Evolutionary conservation across 2,888 invertebrate genomes (phyloP), one percentile per base, ranked within the genome.

Genomic region (Meganola albula): DNA sequence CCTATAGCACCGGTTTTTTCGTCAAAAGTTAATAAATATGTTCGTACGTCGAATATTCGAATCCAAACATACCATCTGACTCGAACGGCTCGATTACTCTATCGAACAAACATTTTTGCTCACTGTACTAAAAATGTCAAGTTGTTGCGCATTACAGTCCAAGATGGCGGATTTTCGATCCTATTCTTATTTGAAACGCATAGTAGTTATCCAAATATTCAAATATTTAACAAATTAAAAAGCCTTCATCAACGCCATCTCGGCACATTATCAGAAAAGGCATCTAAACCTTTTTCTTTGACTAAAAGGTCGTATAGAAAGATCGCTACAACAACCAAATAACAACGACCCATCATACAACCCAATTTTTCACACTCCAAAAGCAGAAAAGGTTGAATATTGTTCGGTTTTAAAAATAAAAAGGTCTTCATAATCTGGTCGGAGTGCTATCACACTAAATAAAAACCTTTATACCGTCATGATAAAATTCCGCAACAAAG

Each of bases 401-500:
- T 8, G 27, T 8, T 3, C 28, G 11, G 10, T 25, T 10, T 24
- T 11, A 10, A 13, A 13, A 24, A 5, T 18, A 31, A 31, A 24
- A 31, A 10, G 39, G 48, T 13, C 39, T 12, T 16, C 21, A 16
- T 31, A 41, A 24, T 18, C 35, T 48, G 55, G 60, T 21, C 41
- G 32, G 31, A 43, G 28, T 42, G 35, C 41, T 55, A 54, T 67
- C 58, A 53, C 49, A 64, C 63, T 66, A 62, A 69, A 71, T 70
- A 71, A 68, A 66, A 48, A 71, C 64, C 66, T 60, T 70, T 61
- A 59, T 58, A 67, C 63, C 62, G 62, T 57, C 48, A 50, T 69
- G 63, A 71, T 74, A 74, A 73, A 68, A 73, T 58, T 60, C 58
- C 60, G 47, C 66, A 65, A 73, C 70, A 73, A 71, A 72, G 63